Percentiles rank a stretch among this genome's conserved stretches.
phyloP scores from a whole-genome alignment of 2,888 invertebrate genomes.

The Zhengitettix transpicula region DNA sequence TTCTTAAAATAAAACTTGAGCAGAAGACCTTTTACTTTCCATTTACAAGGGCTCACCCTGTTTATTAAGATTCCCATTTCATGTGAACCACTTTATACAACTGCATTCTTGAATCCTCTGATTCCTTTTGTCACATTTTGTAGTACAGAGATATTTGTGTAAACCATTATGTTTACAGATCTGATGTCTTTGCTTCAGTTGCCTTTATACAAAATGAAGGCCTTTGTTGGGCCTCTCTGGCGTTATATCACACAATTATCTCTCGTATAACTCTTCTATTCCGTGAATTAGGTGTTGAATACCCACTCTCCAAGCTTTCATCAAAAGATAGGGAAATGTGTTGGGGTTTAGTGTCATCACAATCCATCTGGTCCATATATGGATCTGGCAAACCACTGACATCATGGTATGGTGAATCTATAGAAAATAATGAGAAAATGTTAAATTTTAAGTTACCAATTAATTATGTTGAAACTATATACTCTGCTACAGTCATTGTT shows the following conservation, averaged over 20 bases:
- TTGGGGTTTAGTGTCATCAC: slow-evolving; percentile 63
- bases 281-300: slow-evolving; percentile 85
- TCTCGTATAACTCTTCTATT: slow-evolving; percentile 84
- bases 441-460: background rate
- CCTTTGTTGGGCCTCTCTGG: background rate
- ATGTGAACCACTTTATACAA: too few relatives aligned
- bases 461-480: background rate
- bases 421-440: slow-evolving; percentile 18
- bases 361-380: slow-evolving; percentile 57
- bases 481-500: background rate
- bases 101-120: too few relatives aligned
- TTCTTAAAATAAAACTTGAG: too few relatives aligned
- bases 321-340: slow-evolving; percentile 82
- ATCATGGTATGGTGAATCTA: slow-evolving; percentile 87
- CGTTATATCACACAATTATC: slow-evolving; percentile 66
- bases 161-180: too few relatives aligned
- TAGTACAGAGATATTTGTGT: too few relatives aligned
- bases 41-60: too few relatives aligned
- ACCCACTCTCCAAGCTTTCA: slow-evolving; percentile 84
- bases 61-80: too few relatives aligned
- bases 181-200: too few relatives aligned
- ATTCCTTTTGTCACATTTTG: too few relatives aligned
- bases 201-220: background rate
- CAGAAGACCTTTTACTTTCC: too few relatives aligned
- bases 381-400: slow-evolving; percentile 83